Conservation (phyloP, 2,113 vertebrate genomes). For the Alethe castanea region DNA sequence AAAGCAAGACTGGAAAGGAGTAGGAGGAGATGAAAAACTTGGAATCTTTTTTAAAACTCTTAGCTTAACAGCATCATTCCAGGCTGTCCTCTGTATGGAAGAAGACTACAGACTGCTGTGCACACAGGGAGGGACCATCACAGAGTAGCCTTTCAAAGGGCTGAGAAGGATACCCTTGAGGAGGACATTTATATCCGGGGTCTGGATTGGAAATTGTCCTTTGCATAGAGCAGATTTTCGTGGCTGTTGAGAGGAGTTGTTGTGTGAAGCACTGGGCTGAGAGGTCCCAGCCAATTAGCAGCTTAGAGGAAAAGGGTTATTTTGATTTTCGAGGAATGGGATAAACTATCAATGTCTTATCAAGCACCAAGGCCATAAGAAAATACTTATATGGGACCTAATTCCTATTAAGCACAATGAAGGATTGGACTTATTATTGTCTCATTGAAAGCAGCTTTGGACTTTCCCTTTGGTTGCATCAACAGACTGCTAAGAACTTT, state of each 20-base stretch:
- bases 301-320: neutral
- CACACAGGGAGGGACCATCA: neutral
- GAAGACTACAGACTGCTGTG: neutral
- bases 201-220: neutral
- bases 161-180: neutral
- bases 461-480: neutral
- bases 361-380: neutral
- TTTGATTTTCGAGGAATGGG: neutral
- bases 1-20: constrained; percentile 20
- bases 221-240: neutral
- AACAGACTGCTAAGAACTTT: neutral
- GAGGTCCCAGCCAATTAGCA: neutral
- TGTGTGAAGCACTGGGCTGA: neutral
- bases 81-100: neutral
- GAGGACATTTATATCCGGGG: neutral
- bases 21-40: constrained; percentile 16
- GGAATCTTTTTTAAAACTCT: neutral
- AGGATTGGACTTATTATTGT: neutral
- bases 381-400: neutral
- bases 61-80: neutral
- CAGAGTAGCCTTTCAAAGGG: neutral
- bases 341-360: neutral
- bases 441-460: neutral
- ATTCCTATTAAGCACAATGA: neutral
- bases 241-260: neutral